Evolutionary conservation across 2,888 invertebrate genomes (phyloP).

Genomic region (Lepidochrysops patricia): DNA sequence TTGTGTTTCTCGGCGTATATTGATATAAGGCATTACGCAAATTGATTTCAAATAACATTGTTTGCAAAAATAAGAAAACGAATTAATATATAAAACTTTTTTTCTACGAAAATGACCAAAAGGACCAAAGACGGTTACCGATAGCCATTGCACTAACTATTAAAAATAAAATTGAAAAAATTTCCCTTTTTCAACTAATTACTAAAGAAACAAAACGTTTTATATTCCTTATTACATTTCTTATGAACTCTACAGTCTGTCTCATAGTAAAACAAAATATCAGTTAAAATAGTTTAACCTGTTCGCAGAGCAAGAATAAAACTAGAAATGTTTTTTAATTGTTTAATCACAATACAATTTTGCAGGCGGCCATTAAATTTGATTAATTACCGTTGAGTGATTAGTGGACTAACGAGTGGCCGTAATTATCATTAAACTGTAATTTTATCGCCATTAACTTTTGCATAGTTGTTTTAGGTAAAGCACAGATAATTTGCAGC

Average conservation of each 20-base stretch:
- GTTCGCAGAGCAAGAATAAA: background rate
- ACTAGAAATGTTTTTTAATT: conserved; percentile 7
- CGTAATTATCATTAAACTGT: conserved; percentile 7
- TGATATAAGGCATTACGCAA: background rate
- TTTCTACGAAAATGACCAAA: too few species aligned
- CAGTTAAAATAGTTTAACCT: background rate
- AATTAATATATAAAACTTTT: too few species aligned
- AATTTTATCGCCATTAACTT: conserved; percentile 12
- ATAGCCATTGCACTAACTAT: too few species aligned
- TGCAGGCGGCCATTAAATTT: background rate
- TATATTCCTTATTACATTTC: too few species aligned
- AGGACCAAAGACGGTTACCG: too few species aligned
- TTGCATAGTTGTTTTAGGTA: background rate
- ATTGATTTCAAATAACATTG: background rate
- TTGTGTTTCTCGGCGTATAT: background rate
- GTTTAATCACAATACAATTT: conserved; percentile 4
- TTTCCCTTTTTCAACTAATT: too few species aligned
- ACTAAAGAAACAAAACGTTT: too few species aligned
- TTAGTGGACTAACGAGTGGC: conserved; percentile 7
- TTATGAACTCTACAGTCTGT: too few species aligned
- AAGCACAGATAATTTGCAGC: background rate
- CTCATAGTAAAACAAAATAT: background rate
- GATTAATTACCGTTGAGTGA: conserved; percentile 6
- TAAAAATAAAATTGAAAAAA: too few species aligned
- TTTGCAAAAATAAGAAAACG: background rate